phyloP scores from a whole-genome alignment of 2,113 vertebrate species.

The Bucco capensis region DNA sequence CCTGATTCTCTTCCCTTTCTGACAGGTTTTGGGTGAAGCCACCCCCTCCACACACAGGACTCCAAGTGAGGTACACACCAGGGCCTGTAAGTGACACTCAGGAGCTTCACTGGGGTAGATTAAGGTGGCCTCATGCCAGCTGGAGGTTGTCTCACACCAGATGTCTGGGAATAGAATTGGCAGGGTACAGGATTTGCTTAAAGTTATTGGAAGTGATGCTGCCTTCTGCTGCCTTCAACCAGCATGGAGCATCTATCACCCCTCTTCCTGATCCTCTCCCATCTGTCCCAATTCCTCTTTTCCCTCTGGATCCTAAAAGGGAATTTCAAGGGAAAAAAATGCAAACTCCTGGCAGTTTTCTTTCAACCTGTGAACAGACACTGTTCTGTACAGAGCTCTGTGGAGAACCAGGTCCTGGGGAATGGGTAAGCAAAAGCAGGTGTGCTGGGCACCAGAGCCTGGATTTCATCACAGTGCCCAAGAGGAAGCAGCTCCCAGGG shows the following conservation, averaged over 20 bases:
- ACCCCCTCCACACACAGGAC: conserved; percentile 78
- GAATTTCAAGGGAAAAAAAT: not conserved
- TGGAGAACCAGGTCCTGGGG: not conserved
- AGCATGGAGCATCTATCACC: not conserved
- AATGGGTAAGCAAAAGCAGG: not conserved
- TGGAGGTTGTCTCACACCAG: too few species aligned
- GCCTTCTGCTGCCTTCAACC: too few species aligned
- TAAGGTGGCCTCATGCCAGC: too few species aligned
- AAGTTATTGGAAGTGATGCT: too few species aligned
- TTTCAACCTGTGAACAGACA: not conserved
- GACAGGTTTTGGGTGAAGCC: conserved; percentile 87
- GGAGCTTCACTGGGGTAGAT: too few species aligned
- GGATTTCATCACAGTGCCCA: not conserved
- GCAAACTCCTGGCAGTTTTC: not conserved
- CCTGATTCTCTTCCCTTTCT: not conserved
- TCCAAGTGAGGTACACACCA: conserved; percentile 80
- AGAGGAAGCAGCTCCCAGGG: not conserved
- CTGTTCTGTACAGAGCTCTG: not conserved
- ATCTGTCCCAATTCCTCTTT: not conserved
- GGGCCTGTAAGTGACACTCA: conserved; percentile 81
- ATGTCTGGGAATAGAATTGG: too few species aligned
- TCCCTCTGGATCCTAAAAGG: not conserved
- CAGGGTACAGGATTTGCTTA: too few species aligned
- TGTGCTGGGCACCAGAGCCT: not conserved
- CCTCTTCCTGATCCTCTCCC: not conserved